These are phyloP conservation scores for Protomyctophum bolini DNA, from an alignment of 2,113 vertebrate species.

Conservation along the genomic window DNA sequence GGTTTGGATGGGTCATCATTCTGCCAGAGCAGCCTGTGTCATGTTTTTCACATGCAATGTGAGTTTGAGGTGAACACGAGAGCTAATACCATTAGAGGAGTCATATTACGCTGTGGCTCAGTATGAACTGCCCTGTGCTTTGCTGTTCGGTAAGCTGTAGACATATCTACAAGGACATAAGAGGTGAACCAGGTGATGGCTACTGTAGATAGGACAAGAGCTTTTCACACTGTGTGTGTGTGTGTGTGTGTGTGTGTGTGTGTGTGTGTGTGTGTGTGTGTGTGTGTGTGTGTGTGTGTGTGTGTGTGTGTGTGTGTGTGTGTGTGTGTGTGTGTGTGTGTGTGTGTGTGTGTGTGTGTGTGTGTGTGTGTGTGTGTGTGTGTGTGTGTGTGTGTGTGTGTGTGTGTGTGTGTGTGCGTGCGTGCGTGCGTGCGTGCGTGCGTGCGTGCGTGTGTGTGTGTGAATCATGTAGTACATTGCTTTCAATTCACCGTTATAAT, in stretches of 20 bases:
- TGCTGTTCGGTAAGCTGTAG: neutral
- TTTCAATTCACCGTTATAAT: no score
- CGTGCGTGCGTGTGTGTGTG: neutral
- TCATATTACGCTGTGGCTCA: neutral
- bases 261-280: neutral
- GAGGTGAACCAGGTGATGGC: neutral
- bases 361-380: neutral
- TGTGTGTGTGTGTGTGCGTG: no score
- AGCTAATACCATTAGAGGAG: neutral
- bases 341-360: no score
- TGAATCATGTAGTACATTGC: slow-evolving; percentile 18
- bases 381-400: neutral
- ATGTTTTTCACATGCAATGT: neutral
- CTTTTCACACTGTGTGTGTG: slow-evolving; percentile 6
- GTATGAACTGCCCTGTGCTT: neutral
- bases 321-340: neutral
- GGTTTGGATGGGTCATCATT: no score
- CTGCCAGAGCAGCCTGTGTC: neutral
- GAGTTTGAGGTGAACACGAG: neutral
- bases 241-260: neutral
- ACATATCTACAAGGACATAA: neutral
- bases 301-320: neutral
- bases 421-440: no score
- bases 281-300: no score
- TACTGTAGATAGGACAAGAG: neutral